Evolutionary conservation across 2,888 invertebrate genomes (phyloP), one percentile per base, ranked within the genome.

Genomic region (Tuberolachnus salignus): DNA sequence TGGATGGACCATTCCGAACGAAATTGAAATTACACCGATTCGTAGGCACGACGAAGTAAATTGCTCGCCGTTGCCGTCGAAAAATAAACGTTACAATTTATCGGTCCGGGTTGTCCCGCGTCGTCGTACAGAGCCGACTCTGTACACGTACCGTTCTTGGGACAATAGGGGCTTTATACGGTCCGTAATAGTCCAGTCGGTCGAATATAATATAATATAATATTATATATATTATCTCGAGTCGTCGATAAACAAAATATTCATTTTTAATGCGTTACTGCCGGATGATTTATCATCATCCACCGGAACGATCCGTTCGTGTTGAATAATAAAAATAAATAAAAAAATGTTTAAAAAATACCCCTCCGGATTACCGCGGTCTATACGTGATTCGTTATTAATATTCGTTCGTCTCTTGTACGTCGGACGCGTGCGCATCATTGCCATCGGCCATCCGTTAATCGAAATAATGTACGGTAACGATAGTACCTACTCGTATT

Each of bases 101-200:
- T 64, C 26, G 64, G 10, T 19, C 10, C 11, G 49, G n/a, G 57
- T 49, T n/a, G 61, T 3, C 26, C 51, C 42, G n/a, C n/a, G 16
- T 59, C 44, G 66, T 73, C 63, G 34, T 49, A 14, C 49, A 16
- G 21, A 59, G 26, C 59, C 23, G 34, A 64, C 53, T 63, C 63
- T 74, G 61, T 53, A 51, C 67, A n/a, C 42, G 44, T 34, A 53
- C 74, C 74, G 63, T 74, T 74, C n/a, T 21, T 64, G 74, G 74
- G 53, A 74, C 74, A 74, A 74, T 74, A 44, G 64, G 49, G 63
- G 59, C 34, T 61, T 13, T 21, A 42, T 46, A 16, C 21, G 19
- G n/a, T n/a, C n/a, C n/a, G n/a, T n/a, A n/a, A n/a, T n/a, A n/a
- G n/a, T n/a, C n/a, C n/a, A n/a, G 34, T 34, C 46, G 9, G 10